A percentile compares a stretch with the other conserved stretches of the same genome.
These are phyloP conservation scores for Melanerpes formicivorus DNA, from an alignment of 2,113 vertebrate genomes.

Conservation along the genomic window DNA sequence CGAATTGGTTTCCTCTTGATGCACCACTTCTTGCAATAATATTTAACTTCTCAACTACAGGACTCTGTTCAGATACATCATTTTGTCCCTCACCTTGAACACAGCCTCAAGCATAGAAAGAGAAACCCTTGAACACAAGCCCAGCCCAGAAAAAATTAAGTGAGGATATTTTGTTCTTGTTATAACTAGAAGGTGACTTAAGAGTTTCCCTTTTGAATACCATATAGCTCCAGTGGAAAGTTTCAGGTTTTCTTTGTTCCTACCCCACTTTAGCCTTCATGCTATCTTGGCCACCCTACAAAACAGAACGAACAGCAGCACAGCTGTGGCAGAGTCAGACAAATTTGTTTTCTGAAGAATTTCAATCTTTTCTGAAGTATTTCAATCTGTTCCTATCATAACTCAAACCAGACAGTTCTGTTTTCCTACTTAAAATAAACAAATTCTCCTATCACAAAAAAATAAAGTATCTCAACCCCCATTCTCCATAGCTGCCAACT, in stretches of 20 bases:
- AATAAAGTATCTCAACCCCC: neutral
- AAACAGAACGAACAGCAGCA: neutral
- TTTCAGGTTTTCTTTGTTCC: neutral
- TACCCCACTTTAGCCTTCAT: neutral
- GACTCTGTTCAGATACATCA: neutral
- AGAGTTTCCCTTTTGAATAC: conserved; percentile 8
- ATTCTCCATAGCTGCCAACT: neutral
- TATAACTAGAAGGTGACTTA: neutral
- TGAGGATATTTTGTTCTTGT: neutral
- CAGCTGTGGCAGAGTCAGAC: neutral
- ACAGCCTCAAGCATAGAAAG: neutral
- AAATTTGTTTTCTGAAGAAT: neutral
- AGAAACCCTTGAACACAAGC: neutral
- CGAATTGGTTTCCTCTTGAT: neutral
- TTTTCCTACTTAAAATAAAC: neutral
- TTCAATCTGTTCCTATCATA: neutral
- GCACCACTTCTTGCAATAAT: neutral
- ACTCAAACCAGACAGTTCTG: neutral
- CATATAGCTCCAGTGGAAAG: neutral
- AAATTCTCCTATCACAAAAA: neutral
- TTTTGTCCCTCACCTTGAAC: neutral
- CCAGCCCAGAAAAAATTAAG: neutral
- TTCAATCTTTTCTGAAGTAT: neutral
- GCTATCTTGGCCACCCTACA: neutral
- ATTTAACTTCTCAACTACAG: neutral